Percentiles rank a stretch among this genome's conserved stretches.
These are phyloP conservation scores for Thalassophryne amazonica DNA, from an alignment of 2,797 vertebrate genomes.

Conservation along the genomic window DNA sequence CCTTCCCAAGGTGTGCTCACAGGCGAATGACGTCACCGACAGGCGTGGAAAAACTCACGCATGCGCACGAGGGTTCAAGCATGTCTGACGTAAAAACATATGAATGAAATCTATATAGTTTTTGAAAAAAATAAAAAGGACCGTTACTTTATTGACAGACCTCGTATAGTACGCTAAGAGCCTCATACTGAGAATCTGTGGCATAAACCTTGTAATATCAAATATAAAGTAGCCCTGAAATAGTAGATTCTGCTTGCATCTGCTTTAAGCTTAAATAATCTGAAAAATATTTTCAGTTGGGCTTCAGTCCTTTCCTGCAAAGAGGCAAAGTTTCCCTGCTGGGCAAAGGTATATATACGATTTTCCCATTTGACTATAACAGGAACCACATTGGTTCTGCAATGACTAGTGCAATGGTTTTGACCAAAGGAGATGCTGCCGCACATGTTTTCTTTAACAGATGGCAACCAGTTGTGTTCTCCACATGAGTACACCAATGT, in stretches of 20 bases:
- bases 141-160: no score
- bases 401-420: constrained; percentile 45
- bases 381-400: constrained; percentile 56
- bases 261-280: constrained; percentile 48
- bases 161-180: no score
- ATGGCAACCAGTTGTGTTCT: constrained; percentile 35
- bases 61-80: no score
- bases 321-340: constrained; percentile 34
- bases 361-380: constrained; percentile 60
- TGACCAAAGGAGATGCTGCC: constrained; percentile 27
- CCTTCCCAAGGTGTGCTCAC: no score
- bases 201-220: no score
- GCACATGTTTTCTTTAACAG: constrained; percentile 44
- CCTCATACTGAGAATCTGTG: no score
- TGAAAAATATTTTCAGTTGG: constrained; percentile 60
- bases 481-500: not conserved
- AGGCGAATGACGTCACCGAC: no score
- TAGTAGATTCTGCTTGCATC: constrained; percentile 30
- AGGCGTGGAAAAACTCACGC: no score
- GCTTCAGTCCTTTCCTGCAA: constrained; percentile 15
- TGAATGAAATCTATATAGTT: no score
- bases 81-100: no score
- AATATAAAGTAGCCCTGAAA: no score
- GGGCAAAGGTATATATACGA: constrained; percentile 51
- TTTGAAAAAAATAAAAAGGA: no score